These are phyloP conservation scores for Petrolisthes cinctipes DNA, from an alignment of 2,888 invertebrate genomes.

Conservation along the genomic window DNA sequence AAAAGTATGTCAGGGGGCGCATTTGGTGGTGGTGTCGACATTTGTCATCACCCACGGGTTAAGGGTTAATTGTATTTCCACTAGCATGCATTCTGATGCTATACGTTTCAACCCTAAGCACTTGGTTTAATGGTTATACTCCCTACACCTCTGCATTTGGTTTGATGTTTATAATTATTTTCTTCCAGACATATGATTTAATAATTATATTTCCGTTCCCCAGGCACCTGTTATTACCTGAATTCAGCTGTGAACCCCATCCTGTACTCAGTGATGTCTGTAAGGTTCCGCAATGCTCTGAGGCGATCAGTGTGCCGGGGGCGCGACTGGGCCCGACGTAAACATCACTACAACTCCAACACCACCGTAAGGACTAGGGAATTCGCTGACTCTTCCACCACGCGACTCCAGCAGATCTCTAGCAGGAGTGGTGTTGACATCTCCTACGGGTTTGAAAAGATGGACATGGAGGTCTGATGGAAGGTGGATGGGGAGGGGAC, in stretches of 20 bases:
- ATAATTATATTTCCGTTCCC: background rate
- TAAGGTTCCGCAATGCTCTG: constrained; percentile 57
- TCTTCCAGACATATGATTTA: too few relatives aligned
- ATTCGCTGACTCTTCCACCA: constrained; percentile 36
- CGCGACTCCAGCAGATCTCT: background rate
- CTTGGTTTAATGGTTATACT: too few relatives aligned
- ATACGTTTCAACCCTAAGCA: too few relatives aligned
- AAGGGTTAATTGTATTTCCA: too few relatives aligned
- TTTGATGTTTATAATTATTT: too few relatives aligned
- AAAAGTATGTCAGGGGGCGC: too few relatives aligned
- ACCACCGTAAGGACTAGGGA: constrained; percentile 46
- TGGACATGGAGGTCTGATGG: constrained; percentile 44
- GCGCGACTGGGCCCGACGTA: constrained; percentile 47
- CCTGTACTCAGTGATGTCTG: constrained; percentile 60
- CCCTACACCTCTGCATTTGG: too few relatives aligned
- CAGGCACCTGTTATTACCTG: constrained; percentile 57
- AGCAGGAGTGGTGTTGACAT: constrained; percentile 37
- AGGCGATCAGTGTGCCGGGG: constrained; percentile 53
- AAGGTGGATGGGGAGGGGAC: background rate
- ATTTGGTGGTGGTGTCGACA: too few relatives aligned
- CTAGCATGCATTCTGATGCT: too few relatives aligned
- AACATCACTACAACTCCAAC: constrained; percentile 51
- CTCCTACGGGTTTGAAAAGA: constrained; percentile 39
- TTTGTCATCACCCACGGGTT: too few relatives aligned
- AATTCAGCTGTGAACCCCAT: constrained; percentile 61